A percentile compares a stretch with the other conserved stretches of the same genome.
Conservation (phyloP, 2,888 invertebrate species). For the Psylliodes chrysocephalus region DNA sequence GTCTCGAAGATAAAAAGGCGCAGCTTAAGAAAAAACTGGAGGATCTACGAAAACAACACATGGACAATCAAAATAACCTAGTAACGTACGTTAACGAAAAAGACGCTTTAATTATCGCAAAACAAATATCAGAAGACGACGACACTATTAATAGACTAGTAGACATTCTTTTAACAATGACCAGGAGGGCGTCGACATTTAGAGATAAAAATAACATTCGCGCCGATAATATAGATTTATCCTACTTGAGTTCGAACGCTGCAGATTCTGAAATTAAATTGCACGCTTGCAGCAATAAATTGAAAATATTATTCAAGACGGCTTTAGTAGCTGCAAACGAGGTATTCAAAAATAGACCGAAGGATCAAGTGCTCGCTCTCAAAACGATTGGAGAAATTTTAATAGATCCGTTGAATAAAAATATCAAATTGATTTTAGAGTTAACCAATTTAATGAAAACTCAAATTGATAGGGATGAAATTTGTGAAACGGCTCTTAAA, state of each 20-base stretch:
- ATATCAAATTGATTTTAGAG: conserved; percentile 55
- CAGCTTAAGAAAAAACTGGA: conserved; percentile 59
- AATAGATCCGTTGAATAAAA: conserved; percentile 55
- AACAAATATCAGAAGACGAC: conserved; percentile 57
- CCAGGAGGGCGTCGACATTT: conserved; percentile 59
- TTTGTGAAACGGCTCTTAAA: conserved; percentile 59
- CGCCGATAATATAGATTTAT: conserved; percentile 60
- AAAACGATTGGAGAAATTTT: conserved; percentile 59
- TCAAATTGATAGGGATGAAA: conserved; percentile 58
- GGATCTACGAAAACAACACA: conserved; percentile 58
- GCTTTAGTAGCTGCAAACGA: conserved; percentile 62
- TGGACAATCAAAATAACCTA: conserved; percentile 56
- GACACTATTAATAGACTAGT: conserved; percentile 60
- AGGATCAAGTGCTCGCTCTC: conserved; percentile 62
- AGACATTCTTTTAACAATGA: conserved; percentile 61
- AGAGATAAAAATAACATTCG: conserved; percentile 61
- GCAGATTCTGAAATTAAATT: conserved; percentile 57
- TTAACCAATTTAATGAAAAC: conserved; percentile 59
- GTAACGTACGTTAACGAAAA: conserved; percentile 59
- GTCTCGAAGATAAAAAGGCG: conserved; percentile 60
- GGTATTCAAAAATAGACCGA: conserved; percentile 61
- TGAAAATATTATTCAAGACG: conserved; percentile 61
- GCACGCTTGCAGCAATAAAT: conserved; percentile 53
- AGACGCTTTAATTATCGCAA: conserved; percentile 59
- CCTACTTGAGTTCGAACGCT: conserved; percentile 49